phyloP scores from a whole-genome alignment of 1,140 invertebrate genomes.

The Paralvinella palmiformis region DNA sequence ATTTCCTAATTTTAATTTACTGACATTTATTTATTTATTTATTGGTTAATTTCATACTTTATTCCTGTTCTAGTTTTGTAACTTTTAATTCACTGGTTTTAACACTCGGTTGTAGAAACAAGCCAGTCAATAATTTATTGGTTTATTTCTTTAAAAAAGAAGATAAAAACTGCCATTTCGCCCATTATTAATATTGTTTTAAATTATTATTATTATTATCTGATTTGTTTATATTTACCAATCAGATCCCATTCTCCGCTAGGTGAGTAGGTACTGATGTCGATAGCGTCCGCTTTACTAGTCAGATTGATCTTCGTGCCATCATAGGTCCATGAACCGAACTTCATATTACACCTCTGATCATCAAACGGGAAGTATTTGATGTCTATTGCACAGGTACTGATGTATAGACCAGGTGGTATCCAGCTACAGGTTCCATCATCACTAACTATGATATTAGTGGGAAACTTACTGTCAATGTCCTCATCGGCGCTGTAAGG shows the following conservation, averaged over 20 bases:
- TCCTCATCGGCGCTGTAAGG: slow-evolving; percentile 94
- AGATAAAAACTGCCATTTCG: too few relatives aligned
- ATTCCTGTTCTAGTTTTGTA: too few relatives aligned
- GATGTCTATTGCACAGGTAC: slow-evolving; percentile 85
- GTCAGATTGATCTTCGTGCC: slow-evolving; percentile 29
- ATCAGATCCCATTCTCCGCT: slow-evolving; percentile 98
- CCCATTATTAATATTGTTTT: too few relatives aligned
- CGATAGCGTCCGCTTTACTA: slow-evolving; percentile 52
- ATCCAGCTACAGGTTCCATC: slow-evolving; percentile 94
- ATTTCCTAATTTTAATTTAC: too few relatives aligned
- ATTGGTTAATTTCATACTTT: too few relatives aligned
- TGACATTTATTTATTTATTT: too few relatives aligned
- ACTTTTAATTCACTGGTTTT: too few relatives aligned
- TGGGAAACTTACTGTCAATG: slow-evolving; percentile 88
- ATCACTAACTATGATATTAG: slow-evolving; percentile 90
- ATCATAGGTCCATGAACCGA: slow-evolving; percentile 24
- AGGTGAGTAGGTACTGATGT: slow-evolving; percentile 54
- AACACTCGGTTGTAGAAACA: too few relatives aligned
- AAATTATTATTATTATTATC: too few relatives aligned
- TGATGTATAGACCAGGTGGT: slow-evolving; percentile 59
- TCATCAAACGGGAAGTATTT: slow-evolving; percentile 78
- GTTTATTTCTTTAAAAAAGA: too few relatives aligned
- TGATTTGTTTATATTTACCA: too few relatives aligned
- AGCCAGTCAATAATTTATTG: too few relatives aligned
- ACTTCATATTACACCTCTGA: slow-evolving; percentile 24